Base-by-base conservation (phyloP, 2,113 vertebrate species). In the Gobiocypris rarus region DNA sequence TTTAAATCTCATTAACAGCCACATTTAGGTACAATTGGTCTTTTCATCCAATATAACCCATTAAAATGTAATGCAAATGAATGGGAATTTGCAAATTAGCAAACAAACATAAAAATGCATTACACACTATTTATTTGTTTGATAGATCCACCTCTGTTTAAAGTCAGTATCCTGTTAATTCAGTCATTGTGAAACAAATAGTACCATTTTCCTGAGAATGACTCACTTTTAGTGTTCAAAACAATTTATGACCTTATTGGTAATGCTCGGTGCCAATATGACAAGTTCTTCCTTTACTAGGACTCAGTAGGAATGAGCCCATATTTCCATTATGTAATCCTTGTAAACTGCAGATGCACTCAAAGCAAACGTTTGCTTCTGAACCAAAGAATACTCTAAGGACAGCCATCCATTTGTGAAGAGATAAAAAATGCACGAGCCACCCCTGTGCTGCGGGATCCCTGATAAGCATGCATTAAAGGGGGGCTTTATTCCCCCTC, bases 381-480 rank as follows among this genome's bases (percentile, higher is more conserved):
- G 9, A 79, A 45, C n/a, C 75, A 41, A 7, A n/a, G 22, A 59
- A 58, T 63, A 45, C 13, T 61, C 76, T 45, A 9, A 19, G 56
- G 76, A 61, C 11, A 43, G 9, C 24, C n/a, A 10, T 11, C 38
- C 31, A 77, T 77, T 59, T 77, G 50, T 76, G 28, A 79, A 45
- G 26, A 41, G 75, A 45, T 48, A 28, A 74, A 73, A 48, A 75
- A 61, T 63, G 38, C 14, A 26, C 2, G 58, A 63, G 58, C n/a
- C 2, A 34, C 56, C 19, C 19, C 22, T 58, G 56, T 79, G 76
- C 56, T 17, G 22, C 4, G 6, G 38, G 34, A 45, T 67, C 22
- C 38, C 63, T 17, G 38, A 87, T 34, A 52, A 48, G n/a, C 79
- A 77, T 82, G 41, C 52, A 77, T 75, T 82, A 59, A 52, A 31